Percentiles rank a stretch among this genome's conserved stretches.
phyloP scores from a whole-genome alignment of 1,140 invertebrate genomes.

The Phymastichus coffea region DNA sequence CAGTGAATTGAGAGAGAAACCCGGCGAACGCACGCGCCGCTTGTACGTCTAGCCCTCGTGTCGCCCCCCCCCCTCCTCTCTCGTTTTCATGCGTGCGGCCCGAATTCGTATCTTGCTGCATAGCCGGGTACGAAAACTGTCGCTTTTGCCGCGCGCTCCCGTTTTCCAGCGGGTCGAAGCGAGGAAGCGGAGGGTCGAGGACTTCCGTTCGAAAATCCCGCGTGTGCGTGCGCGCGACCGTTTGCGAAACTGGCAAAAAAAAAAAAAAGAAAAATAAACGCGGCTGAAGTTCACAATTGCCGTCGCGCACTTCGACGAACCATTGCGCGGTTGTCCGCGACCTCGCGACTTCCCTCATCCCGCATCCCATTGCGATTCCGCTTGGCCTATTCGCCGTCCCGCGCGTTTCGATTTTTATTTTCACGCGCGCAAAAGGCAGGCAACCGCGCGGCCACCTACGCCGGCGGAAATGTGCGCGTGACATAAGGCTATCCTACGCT shows the following conservation, averaged over 20 bases:
- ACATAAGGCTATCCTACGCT: constrained; percentile 14
- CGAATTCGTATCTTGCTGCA: no score
- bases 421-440: not conserved
- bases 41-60: not conserved
- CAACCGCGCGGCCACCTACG: not conserved
- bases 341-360: not conserved
- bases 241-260: no score
- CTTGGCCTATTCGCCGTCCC: not conserved
- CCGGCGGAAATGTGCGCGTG: constrained; percentile 10
- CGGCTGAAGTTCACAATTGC: no score
- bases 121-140: no score
- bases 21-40: not conserved
- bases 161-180: no score
- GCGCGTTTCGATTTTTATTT: not conserved
- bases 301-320: no score
- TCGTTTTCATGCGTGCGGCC: no score
- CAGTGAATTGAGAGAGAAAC: not conserved
- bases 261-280: no score
- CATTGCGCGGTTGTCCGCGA: no score
- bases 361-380: not conserved
- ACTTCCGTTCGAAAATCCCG: not conserved
- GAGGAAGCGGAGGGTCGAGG: no score
- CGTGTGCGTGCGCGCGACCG: not conserved
- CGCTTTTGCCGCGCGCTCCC: no score
- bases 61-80: not conserved